phyloP scores from a whole-genome alignment of 2,797 vertebrate species.

The Xerus rutilus region DNA sequence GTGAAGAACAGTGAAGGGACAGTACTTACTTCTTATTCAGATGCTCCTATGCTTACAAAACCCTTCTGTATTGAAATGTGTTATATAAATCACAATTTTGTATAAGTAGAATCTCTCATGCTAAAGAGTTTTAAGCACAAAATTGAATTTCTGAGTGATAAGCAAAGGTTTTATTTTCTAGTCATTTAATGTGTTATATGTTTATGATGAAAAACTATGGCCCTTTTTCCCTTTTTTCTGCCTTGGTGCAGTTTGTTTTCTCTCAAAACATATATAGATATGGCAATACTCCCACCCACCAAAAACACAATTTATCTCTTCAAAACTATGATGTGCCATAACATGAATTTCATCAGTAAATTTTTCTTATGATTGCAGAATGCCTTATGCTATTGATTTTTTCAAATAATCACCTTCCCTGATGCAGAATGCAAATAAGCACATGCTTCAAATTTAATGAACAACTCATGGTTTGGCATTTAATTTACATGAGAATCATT shows the following conservation, averaged over 20 bases:
- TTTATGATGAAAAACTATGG: not conserved
- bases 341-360: not conserved
- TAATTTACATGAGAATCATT: not conserved
- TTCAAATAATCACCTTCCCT: not conserved
- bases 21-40: not conserved
- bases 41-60: not conserved
- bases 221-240: not conserved
- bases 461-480: not conserved
- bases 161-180: not conserved
- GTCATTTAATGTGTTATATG: not conserved
- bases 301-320: not conserved
- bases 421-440: not conserved
- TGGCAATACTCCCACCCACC: not conserved
- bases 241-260: not conserved
- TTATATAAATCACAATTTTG: not conserved
- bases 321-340: not conserved
- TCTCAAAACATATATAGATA: not conserved
- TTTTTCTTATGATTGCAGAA: not conserved
- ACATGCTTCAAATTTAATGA: not conserved
- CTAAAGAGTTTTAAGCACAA: not conserved
- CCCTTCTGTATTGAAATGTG: not conserved
- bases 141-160: not conserved
- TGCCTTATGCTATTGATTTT: not conserved
- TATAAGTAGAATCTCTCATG: not conserved
- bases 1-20: not conserved